Conservation (phyloP, 2,797 vertebrate genomes). For the Mareca penelope region DNA sequence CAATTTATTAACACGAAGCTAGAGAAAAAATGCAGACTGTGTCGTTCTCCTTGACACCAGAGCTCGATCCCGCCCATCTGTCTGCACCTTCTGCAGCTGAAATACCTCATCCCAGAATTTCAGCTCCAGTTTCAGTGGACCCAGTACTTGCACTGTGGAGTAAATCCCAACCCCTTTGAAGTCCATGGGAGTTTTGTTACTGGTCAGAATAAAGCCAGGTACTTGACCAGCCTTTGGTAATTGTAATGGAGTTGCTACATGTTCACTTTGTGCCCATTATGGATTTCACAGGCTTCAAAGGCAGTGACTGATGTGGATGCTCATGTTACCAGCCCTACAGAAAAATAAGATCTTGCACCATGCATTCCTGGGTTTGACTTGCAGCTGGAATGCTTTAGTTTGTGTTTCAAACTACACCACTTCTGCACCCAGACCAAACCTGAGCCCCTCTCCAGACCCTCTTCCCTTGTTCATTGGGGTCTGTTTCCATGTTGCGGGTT, state of each 20-base stretch:
- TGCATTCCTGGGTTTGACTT: slow-evolving; percentile 49
- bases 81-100: slow-evolving; percentile 18
- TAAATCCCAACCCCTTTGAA: slow-evolving; percentile 46
- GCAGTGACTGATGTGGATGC: slow-evolving; percentile 25
- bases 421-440: slow-evolving; percentile 35
- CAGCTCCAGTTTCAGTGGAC: background rate
- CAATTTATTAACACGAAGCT: background rate
- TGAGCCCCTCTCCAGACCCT: slow-evolving; percentile 30
- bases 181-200: slow-evolving; percentile 42
- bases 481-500: slow-evolving; percentile 31
- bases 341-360: slow-evolving; percentile 35
- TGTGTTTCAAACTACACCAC: slow-evolving; percentile 16
- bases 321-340: slow-evolving; percentile 48
- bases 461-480: background rate
- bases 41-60: background rate
- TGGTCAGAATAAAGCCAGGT: slow-evolving; percentile 46
- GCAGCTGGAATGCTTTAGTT: slow-evolving; percentile 58
- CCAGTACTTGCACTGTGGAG: background rate
- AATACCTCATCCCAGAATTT: background rate
- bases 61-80: background rate
- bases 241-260: slow-evolving; percentile 47
- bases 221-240: slow-evolving; percentile 53
- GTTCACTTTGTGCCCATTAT: slow-evolving; percentile 47
- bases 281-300: slow-evolving; percentile 66
- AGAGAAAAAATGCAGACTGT: background rate